Evolutionary conservation across 2,888 invertebrate genomes (phyloP).

Genomic region (Serrognathus titanus): DNA sequence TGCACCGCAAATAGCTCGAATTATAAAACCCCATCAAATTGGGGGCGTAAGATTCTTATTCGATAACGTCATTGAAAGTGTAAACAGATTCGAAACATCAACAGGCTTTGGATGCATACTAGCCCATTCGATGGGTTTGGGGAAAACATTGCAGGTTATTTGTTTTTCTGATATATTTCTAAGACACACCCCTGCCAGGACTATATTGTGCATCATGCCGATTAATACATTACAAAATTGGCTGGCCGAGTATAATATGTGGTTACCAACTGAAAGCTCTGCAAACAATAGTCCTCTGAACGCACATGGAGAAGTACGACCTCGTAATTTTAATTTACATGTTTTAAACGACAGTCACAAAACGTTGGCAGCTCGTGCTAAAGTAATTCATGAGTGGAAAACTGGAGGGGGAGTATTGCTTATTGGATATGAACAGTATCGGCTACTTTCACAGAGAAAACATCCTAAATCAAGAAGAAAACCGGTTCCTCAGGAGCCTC

Average conservation of each 20-base stretch:
- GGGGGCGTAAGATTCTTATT: slow-evolving; percentile 75
- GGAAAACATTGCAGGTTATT: slow-evolving; percentile 85
- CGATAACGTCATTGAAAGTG: slow-evolving; percentile 95
- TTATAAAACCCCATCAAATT: slow-evolving; percentile 95
- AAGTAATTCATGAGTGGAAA: slow-evolving; percentile 84
- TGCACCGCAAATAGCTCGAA: slow-evolving; percentile 84
- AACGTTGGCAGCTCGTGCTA: slow-evolving; percentile 80
- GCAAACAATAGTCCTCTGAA: slow-evolving; percentile 55
- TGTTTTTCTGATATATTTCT: slow-evolving; percentile 96
- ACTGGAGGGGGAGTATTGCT: slow-evolving; percentile 87
- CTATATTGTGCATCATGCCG: slow-evolving; percentile 94
- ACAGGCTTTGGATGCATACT: slow-evolving; percentile 96
- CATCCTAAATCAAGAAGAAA: slow-evolving; percentile 63
- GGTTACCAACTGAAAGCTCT: slow-evolving; percentile 75
- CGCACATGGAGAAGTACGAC: slow-evolving; percentile 64
- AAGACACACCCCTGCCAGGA: slow-evolving; percentile 81
- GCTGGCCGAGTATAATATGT: slow-evolving; percentile 96
- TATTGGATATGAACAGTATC: slow-evolving; percentile 95
- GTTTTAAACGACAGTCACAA: slow-evolving; percentile 94
- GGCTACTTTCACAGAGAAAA: slow-evolving; percentile 80
- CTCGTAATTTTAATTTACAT: slow-evolving; percentile 82
- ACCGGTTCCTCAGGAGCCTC: slow-evolving; percentile 47
- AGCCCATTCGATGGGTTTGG: slow-evolving; percentile 98
- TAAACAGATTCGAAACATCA: slow-evolving; percentile 80
- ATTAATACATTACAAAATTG: slow-evolving; percentile 98